Conservation (phyloP, 2,888 invertebrate genomes). For the Helobdella robusta region DNA sequence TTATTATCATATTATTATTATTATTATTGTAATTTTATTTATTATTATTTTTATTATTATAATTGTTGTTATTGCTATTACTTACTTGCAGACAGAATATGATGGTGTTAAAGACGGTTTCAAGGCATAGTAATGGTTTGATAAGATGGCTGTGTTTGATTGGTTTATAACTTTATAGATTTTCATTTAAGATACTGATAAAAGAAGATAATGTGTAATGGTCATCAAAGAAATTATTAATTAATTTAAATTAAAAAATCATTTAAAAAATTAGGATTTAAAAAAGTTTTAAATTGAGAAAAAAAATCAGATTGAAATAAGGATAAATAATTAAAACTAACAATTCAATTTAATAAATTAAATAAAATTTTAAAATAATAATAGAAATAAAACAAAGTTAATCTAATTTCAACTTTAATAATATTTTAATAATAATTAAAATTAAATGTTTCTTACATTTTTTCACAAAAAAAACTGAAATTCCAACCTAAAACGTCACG, state of each 20-base stretch:
- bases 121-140: constrained; percentile 1
- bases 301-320: no score
- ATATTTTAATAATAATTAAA: no score
- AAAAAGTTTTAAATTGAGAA: no score
- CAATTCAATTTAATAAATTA: no score
- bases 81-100: constrained; percentile 19
- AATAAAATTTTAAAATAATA: no score
- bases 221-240: background rate
- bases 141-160: background rate
- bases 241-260: background rate
- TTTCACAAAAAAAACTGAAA: no score
- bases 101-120: constrained; percentile 2
- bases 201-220: background rate
- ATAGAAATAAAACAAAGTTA: no score
- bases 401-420: no score
- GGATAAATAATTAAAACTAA: no score
- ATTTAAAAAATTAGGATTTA: no score
- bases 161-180: background rate
- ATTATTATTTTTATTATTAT: background rate
- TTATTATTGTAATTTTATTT: background rate
- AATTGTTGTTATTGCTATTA: background rate
- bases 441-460: no score
- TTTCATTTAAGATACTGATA: background rate
- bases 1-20: background rate
- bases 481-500: no score